phyloP scores from a whole-genome alignment of 2,113 vertebrate species.

The Arizona elegans region DNA sequence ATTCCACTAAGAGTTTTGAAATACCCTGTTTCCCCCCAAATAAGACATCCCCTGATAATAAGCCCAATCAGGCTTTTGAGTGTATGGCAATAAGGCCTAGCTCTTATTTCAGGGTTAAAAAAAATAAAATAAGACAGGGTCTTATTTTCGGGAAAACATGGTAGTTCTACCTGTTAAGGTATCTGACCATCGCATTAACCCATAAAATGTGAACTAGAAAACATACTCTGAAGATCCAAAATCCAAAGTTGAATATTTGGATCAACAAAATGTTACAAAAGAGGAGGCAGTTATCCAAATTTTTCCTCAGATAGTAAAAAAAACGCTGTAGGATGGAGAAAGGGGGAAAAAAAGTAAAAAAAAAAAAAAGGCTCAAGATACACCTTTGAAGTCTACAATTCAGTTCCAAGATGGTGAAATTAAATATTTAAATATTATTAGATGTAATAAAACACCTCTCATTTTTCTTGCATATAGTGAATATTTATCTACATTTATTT shows the following conservation, averaged over 20 bases:
- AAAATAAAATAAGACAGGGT: too few relatives aligned
- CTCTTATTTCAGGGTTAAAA: too few relatives aligned
- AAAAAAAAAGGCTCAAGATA: neutral
- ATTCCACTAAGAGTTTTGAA: conserved; percentile 18
- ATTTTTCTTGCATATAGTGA: conserved; percentile 23
- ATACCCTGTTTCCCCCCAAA: neutral
- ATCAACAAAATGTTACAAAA: neutral
- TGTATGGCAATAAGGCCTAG: too few relatives aligned
- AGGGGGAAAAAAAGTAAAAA: neutral
- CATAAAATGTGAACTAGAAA: conserved; percentile 4
- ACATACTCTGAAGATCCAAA: neutral
- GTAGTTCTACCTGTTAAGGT: conserved; percentile 16
- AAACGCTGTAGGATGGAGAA: neutral
- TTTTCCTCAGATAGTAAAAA: neutral
- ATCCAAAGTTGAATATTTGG: neutral
- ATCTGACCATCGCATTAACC: neutral
- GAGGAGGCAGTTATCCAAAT: neutral
- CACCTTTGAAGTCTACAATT: neutral
- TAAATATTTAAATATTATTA: neutral
- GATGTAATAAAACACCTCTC: neutral
- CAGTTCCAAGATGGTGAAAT: neutral
- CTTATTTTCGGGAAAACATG: too few relatives aligned
- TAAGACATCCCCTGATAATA: too few relatives aligned
- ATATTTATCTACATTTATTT: neutral
- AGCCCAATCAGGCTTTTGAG: too few relatives aligned